Conservation (phyloP, 2,797 vertebrate genomes). For the Tiaroga cobitis region DNA sequence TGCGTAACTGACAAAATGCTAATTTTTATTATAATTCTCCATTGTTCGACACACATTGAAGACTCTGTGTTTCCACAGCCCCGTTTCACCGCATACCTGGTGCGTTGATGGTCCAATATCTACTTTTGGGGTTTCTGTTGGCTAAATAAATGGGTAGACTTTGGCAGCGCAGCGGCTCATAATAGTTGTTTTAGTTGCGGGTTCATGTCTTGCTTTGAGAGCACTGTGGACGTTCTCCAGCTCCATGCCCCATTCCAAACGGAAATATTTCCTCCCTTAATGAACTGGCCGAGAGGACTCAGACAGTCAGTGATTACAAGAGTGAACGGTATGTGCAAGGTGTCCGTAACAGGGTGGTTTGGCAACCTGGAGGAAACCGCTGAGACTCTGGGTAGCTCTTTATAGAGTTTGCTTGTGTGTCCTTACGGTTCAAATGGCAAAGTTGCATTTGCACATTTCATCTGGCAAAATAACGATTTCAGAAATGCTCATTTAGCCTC, state of each 20-base stretch:
- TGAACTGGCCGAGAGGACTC: slow-evolving; percentile 63
- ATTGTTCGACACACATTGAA: slow-evolving; percentile 60
- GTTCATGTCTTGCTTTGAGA: slow-evolving; percentile 58
- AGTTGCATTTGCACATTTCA: slow-evolving; percentile 8
- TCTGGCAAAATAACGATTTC: slow-evolving; percentile 5
- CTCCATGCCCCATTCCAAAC: slow-evolving; percentile 54
- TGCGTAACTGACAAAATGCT: slow-evolving; percentile 58
- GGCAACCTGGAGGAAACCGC: slow-evolving; percentile 44
- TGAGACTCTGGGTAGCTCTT: slow-evolving; percentile 23
- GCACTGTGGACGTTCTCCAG: slow-evolving; percentile 53
- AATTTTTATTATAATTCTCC: slow-evolving; percentile 65
- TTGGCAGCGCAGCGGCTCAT: slow-evolving; percentile 58
- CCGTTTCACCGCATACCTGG: slow-evolving; percentile 52
- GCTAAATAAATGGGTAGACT: slow-evolving; percentile 58
- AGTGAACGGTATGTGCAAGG: slow-evolving; percentile 52
- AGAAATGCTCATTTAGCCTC: slow-evolving; percentile 24
- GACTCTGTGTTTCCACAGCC: slow-evolving; percentile 49
- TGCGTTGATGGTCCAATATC: slow-evolving; percentile 51
- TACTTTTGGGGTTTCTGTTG: slow-evolving; percentile 63
- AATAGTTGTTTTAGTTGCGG: slow-evolving; percentile 66
- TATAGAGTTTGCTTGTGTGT: slow-evolving; percentile 19
- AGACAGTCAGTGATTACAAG: slow-evolving; percentile 57
- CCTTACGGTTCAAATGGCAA: slow-evolving; percentile 21
- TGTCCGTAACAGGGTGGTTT: slow-evolving; percentile 52
- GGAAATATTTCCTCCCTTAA: slow-evolving; percentile 67